Evolutionary conservation across 2,797 vertebrate species (phyloP).

Genomic region (Sebastes iracundus): DNA sequence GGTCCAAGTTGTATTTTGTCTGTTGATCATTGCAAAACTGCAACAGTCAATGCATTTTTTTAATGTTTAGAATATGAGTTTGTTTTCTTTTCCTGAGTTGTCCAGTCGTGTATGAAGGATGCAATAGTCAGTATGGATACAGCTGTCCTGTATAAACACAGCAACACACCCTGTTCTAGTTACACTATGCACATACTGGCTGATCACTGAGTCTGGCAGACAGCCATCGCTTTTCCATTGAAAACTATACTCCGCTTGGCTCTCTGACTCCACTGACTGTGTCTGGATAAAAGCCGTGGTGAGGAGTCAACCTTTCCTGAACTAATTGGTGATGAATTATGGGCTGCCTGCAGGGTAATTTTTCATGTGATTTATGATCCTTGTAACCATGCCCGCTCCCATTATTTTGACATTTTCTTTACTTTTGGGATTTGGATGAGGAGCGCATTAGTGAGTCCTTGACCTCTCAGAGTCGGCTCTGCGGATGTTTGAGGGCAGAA

Average conservation of each 20-base stretch:
- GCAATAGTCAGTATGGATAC: neutral
- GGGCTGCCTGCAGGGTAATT: neutral
- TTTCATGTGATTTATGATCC: constrained; percentile 20
- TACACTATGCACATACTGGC: neutral
- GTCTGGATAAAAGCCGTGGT: neutral
- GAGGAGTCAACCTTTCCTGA: neutral
- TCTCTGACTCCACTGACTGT: neutral
- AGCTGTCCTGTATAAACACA: constrained; percentile 42
- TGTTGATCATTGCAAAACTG: neutral
- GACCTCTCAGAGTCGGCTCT: neutral
- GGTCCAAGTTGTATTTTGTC: neutral
- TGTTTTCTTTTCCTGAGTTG: neutral
- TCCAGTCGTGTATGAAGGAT: neutral
- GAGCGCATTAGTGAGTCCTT: neutral
- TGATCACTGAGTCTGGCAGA: constrained; percentile 33
- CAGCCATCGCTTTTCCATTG: constrained; percentile 12
- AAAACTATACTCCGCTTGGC: constrained; percentile 8
- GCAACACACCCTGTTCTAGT: constrained; percentile 38
- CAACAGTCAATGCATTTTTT: neutral
- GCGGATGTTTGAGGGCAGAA: neutral
- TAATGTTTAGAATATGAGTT: neutral
- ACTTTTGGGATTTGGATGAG: constrained; percentile 8
- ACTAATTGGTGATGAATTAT: constrained; percentile 6
- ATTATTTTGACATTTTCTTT: constrained; percentile 3
- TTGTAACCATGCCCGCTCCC: neutral